Evolutionary conservation across 2,113 vertebrate genomes (phyloP).

Genomic region (Gymnogyps californianus): DNA sequence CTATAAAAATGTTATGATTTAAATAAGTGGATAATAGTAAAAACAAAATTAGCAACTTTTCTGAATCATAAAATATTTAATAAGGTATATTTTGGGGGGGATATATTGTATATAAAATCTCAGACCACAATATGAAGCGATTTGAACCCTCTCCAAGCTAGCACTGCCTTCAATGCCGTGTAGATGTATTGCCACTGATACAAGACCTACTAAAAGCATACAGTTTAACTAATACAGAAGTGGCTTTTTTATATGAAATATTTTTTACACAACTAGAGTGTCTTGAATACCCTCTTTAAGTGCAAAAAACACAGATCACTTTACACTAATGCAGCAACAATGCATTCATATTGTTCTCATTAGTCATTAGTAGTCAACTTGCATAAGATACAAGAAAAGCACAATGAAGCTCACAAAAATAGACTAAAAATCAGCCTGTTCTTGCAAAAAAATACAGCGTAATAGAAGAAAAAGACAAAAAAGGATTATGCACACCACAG

Average conservation of each 20-base stretch:
- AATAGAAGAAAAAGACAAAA: slow-evolving; percentile 78
- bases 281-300: slow-evolving; percentile 78
- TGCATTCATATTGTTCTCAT: slow-evolving; percentile 92
- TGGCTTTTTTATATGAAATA: slow-evolving; percentile 78
- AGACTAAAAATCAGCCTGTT: slow-evolving; percentile 80
- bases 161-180: slow-evolving; percentile 78
- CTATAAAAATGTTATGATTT: not conserved
- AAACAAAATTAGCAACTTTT: slow-evolving; percentile 58
- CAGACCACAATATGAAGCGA: slow-evolving; percentile 96
- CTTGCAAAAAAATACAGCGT: slow-evolving; percentile 76
- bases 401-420: slow-evolving; percentile 85
- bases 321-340: slow-evolving; percentile 89
- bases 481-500: slow-evolving; percentile 84
- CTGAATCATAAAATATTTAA: slow-evolving; percentile 99
- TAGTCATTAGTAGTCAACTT: slow-evolving; percentile 90
- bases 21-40: slow-evolving; percentile 18
- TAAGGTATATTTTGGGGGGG: slow-evolving; percentile 88
- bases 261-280: slow-evolving; percentile 78
- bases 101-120: slow-evolving; percentile 99
- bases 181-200: slow-evolving; percentile 83
- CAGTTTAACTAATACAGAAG: slow-evolving; percentile 84
- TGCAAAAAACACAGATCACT: slow-evolving; percentile 91
- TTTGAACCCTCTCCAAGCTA: slow-evolving; percentile 85
- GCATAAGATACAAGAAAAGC: slow-evolving; percentile 83
- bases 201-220: slow-evolving; percentile 88